Base-by-base conservation (phyloP, 1,140 invertebrate genomes). In the Drepana arcuata region DNA sequence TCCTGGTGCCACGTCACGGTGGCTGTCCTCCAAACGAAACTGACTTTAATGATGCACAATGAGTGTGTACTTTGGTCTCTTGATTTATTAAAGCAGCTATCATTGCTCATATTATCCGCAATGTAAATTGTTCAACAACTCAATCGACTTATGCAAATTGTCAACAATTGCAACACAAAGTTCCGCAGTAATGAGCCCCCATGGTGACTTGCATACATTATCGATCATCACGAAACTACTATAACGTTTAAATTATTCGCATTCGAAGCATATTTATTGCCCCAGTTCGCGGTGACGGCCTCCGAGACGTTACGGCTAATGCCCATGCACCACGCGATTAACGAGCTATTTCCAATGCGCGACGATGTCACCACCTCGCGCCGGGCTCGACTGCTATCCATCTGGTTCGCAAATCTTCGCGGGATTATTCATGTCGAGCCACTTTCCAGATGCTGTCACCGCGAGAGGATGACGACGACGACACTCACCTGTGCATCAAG, bases 401-500 rank as follows among this genome's bases (percentile, higher is more conserved):
- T n/a, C n/a, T n/a, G n/a, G n/a, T n/a, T n/a, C n/a, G n/a, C n/a
- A n/a, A n/a, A n/a, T n/a, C n/a, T n/a, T n/a, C n/a, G n/a, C n/a
- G n/a, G n/a, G n/a, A n/a, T n/a, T n/a, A n/a, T n/a, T n/a, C n/a
- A n/a, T n/a, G n/a, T n/a, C n/a, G n/a, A n/a, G n/a, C n/a, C n/a
- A n/a, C n/a, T n/a, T 64, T 58, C 14, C 61, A 79, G 73, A 80
- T 80, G 73, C 60, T 79, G 46, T 82, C 71, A 1, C 69, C 65
- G 3, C 53, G 57, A 11, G 62, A 83, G 14, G 89, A 90, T 24
- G 90, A 89, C 12, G 88, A 93, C 24, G 91, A 93, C 16, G 93
- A 95, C 61, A 90, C 86, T 1, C 94, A 96, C 55, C 87, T 93
- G 35, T 96, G 94, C 68, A 89, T 95, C 36, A 93, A 92, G 53